Evolutionary conservation across 2,888 invertebrate species (phyloP).

Genomic region (Microchrysa polita): DNA sequence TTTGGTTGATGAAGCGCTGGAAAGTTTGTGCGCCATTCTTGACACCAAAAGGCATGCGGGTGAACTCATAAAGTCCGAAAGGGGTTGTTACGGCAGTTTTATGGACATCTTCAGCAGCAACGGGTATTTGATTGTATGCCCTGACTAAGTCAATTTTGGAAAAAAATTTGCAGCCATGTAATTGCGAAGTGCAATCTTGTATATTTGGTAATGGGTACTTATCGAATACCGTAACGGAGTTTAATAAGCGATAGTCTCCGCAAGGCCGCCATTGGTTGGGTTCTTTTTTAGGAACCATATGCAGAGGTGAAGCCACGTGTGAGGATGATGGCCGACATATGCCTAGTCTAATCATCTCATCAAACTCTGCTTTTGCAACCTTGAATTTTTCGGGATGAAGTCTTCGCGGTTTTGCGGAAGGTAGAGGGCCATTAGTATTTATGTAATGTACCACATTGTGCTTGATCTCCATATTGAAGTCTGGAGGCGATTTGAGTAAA

Average conservation of each 20-base stretch:
- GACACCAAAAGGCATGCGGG: background rate
- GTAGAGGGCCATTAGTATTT: constrained; percentile 47
- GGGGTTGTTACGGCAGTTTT: background rate
- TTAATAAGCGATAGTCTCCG: background rate
- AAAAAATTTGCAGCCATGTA: background rate
- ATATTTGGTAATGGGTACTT: background rate
- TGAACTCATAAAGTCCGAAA: background rate
- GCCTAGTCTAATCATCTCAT: constrained; percentile 41
- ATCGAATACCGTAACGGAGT: background rate
- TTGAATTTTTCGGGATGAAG: constrained; percentile 47
- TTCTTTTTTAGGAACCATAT: constrained; percentile 47
- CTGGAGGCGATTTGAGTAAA: constrained; percentile 44
- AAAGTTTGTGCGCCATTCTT: no score
- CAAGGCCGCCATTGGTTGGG: constrained; percentile 46
- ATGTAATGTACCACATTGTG: constrained; percentile 31
- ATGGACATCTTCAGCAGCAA: no score
- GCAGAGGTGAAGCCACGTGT: constrained; percentile 43
- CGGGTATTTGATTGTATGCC: background rate
- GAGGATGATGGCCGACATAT: constrained; percentile 45
- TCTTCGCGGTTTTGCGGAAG: constrained; percentile 43
- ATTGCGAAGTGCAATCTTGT: background rate
- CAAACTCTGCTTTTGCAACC: constrained; percentile 48
- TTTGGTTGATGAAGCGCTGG: no score
- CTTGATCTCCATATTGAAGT: constrained; percentile 44
- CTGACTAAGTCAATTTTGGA: background rate